Evolutionary conservation across 2,797 vertebrate species (phyloP).

Genomic region (Ataeniobius toweri): DNA sequence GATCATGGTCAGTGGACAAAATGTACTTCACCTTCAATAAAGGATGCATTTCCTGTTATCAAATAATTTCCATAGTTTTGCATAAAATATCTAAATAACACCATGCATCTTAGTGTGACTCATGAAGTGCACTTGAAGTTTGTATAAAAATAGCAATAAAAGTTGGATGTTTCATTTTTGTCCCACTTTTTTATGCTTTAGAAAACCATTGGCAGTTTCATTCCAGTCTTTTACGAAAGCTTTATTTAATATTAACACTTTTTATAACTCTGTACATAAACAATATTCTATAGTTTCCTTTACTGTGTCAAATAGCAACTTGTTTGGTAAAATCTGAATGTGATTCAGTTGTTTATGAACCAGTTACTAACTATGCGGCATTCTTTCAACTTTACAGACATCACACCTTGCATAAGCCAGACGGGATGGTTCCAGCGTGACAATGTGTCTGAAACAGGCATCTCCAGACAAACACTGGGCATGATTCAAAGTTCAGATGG

Average conservation of each 20-base stretch:
- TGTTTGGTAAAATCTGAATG: not conserved
- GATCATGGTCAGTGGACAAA: not conserved
- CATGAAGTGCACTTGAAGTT: not conserved
- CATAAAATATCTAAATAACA: not conserved
- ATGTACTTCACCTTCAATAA: not conserved
- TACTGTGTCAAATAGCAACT: not conserved
- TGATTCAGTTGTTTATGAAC: not conserved
- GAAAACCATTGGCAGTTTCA: not conserved
- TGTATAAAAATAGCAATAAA: not conserved
- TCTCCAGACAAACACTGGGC: not conserved
- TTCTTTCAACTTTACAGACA: not conserved
- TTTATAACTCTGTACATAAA: not conserved
- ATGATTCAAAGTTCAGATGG: not conserved
- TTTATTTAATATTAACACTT: not conserved
- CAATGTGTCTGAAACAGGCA: not conserved
- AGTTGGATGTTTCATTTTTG: not conserved
- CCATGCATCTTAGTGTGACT: not conserved
- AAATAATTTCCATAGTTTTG: not conserved
- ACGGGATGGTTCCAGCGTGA: not conserved
- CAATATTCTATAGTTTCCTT: not conserved
- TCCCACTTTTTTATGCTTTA: not conserved
- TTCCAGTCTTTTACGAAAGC: not conserved
- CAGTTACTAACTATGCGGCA: not conserved
- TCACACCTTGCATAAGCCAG: not conserved
- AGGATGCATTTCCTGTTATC: not conserved